Conservation (phyloP, 1,140 invertebrate species). For the Limonius californicus region DNA sequence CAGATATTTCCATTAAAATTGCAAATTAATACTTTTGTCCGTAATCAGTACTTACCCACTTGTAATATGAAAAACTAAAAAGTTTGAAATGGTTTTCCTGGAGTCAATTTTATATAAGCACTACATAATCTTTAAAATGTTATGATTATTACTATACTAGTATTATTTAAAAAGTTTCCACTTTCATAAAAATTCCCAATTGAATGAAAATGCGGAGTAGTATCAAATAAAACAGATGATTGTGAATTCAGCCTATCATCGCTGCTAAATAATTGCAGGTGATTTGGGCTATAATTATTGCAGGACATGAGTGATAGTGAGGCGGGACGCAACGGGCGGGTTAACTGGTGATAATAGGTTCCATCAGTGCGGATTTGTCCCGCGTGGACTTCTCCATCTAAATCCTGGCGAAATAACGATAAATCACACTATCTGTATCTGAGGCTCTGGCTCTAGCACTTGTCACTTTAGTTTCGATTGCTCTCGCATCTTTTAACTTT, state of each 20-base stretch:
- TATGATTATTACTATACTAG: too few relatives aligned
- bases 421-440: conserved; percentile 37
- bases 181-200: too few relatives aligned
- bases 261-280: background rate
- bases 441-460: conserved; percentile 35
- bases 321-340: background rate
- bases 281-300: conserved; percentile 5
- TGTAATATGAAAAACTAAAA: too few relatives aligned
- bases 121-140: too few relatives aligned
- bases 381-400: conserved; percentile 35
- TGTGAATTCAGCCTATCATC: background rate
- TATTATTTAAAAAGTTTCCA: too few relatives aligned
- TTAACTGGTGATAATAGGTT: conserved; percentile 41
- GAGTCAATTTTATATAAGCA: too few relatives aligned
- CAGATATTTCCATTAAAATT: too few relatives aligned
- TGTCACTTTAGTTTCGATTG: conserved; percentile 38
- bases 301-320: background rate
- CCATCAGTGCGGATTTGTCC: conserved; percentile 42
- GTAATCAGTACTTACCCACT: too few relatives aligned
- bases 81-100: too few relatives aligned
- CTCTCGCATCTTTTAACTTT: conserved; percentile 41
- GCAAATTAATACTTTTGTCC: too few relatives aligned
- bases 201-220: too few relatives aligned
- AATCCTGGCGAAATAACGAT: conserved; percentile 44
- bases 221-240: too few relatives aligned